These are phyloP conservation scores for Torymus aiolomorphi DNA, from an alignment of 2,888 invertebrate genomes.

Conservation along the genomic window DNA sequence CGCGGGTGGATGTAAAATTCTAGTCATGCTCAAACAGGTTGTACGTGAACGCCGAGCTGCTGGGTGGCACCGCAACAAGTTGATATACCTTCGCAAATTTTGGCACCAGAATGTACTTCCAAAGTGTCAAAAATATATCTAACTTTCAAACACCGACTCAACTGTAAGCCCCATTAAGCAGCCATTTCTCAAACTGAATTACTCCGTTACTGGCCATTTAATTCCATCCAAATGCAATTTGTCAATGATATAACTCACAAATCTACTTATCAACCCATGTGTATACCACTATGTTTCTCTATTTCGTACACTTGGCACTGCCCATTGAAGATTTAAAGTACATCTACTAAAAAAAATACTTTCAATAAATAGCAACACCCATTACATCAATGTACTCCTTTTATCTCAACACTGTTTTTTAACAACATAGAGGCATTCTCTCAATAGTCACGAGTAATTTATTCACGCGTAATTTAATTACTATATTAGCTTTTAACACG, in stretches of 20 bases:
- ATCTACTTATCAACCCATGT: neutral
- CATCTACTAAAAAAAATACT: too few species aligned
- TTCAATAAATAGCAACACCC: too few species aligned
- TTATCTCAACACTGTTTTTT: too few species aligned
- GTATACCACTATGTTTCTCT: too few species aligned
- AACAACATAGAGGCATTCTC: neutral
- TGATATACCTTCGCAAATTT: conserved; percentile 51
- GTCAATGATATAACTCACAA: conserved; percentile 1
- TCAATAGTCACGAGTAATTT: neutral
- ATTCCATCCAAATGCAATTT: conserved; percentile 28
- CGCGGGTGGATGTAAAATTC: conserved; percentile 28
- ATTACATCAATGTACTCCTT: too few species aligned
- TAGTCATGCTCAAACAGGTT: conserved; percentile 51
- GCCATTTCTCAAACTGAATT: conserved; percentile 35
- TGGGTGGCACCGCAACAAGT: conserved; percentile 45
- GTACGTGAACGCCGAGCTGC: conserved; percentile 22
- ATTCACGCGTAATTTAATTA: too few species aligned
- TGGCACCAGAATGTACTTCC: conserved; percentile 48
- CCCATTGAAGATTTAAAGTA: too few species aligned
- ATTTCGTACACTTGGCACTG: too few species aligned
- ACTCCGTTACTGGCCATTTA: conserved; percentile 17
- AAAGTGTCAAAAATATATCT: conserved; percentile 48
- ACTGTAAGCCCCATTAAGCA: conserved; percentile 32
- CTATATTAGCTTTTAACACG: too few species aligned
- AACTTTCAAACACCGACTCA: conserved; percentile 36